Evolutionary conservation across 2,888 invertebrate species (phyloP), one percentile per base, ranked within the genome.

Genomic region (Tachina lurida): DNA sequence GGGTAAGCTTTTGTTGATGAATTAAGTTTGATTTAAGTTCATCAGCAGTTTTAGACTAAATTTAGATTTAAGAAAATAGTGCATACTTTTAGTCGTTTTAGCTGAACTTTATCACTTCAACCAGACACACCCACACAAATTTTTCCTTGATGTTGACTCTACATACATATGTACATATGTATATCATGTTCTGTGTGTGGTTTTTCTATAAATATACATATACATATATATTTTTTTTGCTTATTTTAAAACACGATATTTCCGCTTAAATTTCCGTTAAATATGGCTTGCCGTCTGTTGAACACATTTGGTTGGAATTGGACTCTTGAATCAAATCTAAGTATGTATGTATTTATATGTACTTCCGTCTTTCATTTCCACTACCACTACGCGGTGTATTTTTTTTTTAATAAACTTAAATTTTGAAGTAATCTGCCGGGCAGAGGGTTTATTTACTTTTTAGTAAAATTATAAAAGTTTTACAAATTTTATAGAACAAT

Each of bases 241-340:
- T 43, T 78, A 63, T 19, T 22, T 56, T 63, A 41, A 60, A 43
- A 19, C 31, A 52, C 54, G 49, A 79, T 85, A 82, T 82, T 82
- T 86, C 85, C 85, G 82, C 71, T 71, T 60, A 82, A 82, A 79
- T 86, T 82, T 82, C 78, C 82, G 74, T 79, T 79, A 79, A 79
- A 85, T 80, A 31, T 56, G 60, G 60, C n/a, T 7, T 49, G 43
- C 45, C 54, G 10, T 22, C 65, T 63, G 54, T 63, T 45, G 67
- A 10, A 41, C 56, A 19, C 19, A 45, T 58, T 63, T 43, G 56
- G 17, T 63, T 56, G 58, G 17, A 63, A 63, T 31, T 77, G 58
- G 71, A 79, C 78, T 79, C 75, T 86, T 86, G 60, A 86, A 85
- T 86, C 60, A 86, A 82, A 86, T 75, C 78, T 79, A 31, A 31